Base-by-base conservation (phyloP, 2,888 invertebrate species). In the Drosophila siamana region DNA sequence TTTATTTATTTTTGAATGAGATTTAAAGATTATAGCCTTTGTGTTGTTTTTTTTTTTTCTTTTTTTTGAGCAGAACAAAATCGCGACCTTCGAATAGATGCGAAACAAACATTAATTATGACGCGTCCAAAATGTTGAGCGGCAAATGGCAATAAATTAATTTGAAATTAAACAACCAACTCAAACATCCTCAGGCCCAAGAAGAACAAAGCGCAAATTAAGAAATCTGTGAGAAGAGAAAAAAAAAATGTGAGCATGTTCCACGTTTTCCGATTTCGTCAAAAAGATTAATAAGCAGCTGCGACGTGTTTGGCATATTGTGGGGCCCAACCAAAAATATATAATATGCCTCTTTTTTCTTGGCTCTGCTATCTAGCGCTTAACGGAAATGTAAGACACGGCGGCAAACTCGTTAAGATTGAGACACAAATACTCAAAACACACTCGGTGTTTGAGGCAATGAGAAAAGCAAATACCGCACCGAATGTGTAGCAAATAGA, bases 281-380 rank as follows among this genome's bases (percentile, higher is more conserved):
- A 83, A 87, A 78, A 78, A 84, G 86, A 84, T 86, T 84, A 86
- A 84, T 88, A 83, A 82, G 82, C 79, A 76, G 63, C 82, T 61
- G 65, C 77, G 80, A 84, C 83, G 88, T 84, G 83, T 83, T 68
- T 57, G 78, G 88, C 88, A 84, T 84, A 46, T 67, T 13, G 51
- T 48, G n/a, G 48, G 55, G 30, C 55, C 43, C 57, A 55, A 33
- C 33, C n/a, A 33, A 11, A 33, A n/a, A n/a, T n/a, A n/a, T n/a
- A n/a, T n/a, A 65, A 74, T 6, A 51, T 13, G 47, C 59, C n/a
- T n/a, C n/a, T n/a, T 38, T 11, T 26, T 24, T 46, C 41, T 60
- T 33, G 60, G 48, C 52, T n/a, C 59, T 28, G 46, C 40, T 41
- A 62, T 63, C 51, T 54, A 19, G 60, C 22, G 66, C 30, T 63